Evolutionary conservation across 2,888 invertebrate species (phyloP), one percentile per base, ranked within the genome.

Genomic region (Melangyna quadrimaculata): DNA sequence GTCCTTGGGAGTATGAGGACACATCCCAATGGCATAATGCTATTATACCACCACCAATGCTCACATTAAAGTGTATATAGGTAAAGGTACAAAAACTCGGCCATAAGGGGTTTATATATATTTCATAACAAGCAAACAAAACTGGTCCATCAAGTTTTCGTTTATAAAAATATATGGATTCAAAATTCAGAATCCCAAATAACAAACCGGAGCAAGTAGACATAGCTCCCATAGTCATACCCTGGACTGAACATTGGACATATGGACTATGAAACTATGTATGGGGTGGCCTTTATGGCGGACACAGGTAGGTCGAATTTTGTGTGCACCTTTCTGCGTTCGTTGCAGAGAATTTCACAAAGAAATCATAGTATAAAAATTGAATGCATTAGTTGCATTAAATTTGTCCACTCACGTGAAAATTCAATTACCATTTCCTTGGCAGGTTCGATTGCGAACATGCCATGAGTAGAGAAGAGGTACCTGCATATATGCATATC

Each of bases 401-500:
- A 89, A 88, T 89, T 90, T 89, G 89, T 89, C 89, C 90, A 89
- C 89, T 90, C 90, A 90, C 90, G 90, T 90, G 90, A 89, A 90
- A 90, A 90, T 90, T 90, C 90, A 90, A 90, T 90, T 90, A 90
- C 90, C 90, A 90, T 84, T 84, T 84, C 75, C 80, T 79, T 84
- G 84, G 80, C 67, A 72, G 67, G 69, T 84, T 71, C 75, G 84
- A 75, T 84, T 79, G 84, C 71, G 75, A 72, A 67, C 72, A 67
- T 59, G 40, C 48, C 12, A 37, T 6, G 32, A 8, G 43, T 5
- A n/a, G 6, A 8, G n/a, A 6, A 19, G 22, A 32, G 43, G 14
- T 40, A n/a, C n/a, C n/a, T n/a, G n/a, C n/a, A n/a, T n/a, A n/a
- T n/a, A 8, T 71, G 53, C 61, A 77, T n/a, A n/a, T 77, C 79